These are phyloP conservation scores for Heloderma charlesbogerti DNA, from an alignment of 2,113 vertebrate genomes.

Conservation along the genomic window DNA sequence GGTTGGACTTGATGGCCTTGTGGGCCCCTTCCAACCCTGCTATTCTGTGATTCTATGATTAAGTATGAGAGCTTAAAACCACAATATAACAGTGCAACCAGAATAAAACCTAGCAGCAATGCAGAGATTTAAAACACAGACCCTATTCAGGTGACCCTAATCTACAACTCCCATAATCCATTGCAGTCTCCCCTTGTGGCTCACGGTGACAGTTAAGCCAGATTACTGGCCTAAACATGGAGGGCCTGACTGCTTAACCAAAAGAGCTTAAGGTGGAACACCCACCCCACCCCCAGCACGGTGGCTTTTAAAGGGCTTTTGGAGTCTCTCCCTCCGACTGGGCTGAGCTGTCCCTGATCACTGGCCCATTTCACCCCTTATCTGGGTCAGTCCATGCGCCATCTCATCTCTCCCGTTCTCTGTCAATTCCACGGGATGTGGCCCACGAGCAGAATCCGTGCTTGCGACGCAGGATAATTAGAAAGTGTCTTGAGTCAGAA, in stretches of 20 bases:
- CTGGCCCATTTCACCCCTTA: conserved; percentile 61
- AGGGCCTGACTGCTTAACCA: conserved; percentile 54
- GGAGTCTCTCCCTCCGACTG: accelerated
- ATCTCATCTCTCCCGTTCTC: conserved; percentile 22
- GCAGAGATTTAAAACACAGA: no score
- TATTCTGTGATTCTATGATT: no score
- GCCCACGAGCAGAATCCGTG: conserved; percentile 13
- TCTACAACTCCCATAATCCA: conserved; percentile 42
- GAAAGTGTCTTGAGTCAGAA: conserved; percentile 70
- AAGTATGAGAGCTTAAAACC: no score
- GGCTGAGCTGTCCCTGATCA: conserved; percentile 38
- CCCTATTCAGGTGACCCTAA: conserved; percentile 72
- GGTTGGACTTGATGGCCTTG: no score
- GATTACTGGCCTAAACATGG: conserved; percentile 59
- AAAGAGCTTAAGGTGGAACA: conserved; percentile 2
- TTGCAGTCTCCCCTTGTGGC: conserved; percentile 36
- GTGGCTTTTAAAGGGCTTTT: neutral
- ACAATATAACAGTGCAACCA: no score
- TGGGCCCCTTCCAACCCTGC: no score
- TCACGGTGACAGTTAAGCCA: conserved; percentile 41
- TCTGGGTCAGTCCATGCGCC: conserved; percentile 61
- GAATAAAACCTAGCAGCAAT: no score
- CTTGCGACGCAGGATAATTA: conserved; percentile 62
- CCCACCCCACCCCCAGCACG: neutral
- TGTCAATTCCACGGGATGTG: neutral